These are phyloP conservation scores for Harpalus rubripes DNA, from an alignment of 2,888 invertebrate genomes.

Conservation along the genomic window DNA sequence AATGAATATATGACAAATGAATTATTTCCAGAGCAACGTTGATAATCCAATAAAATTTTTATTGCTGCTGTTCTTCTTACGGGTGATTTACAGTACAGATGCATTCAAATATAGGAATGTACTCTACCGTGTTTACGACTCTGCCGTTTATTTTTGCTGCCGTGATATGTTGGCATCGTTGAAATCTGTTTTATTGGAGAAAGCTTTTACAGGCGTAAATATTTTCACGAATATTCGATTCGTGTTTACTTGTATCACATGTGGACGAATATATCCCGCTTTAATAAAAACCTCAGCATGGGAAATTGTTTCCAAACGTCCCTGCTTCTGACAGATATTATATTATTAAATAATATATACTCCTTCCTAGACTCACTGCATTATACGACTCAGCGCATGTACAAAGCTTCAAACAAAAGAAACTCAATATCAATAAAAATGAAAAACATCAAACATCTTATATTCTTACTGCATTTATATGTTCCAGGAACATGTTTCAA, in stretches of 20 bases:
- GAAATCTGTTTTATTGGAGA: constrained; percentile 43
- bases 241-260: constrained; percentile 22
- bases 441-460: constrained; percentile 15
- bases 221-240: constrained; percentile 46
- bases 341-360: constrained; percentile 31
- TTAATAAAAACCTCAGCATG: constrained; percentile 27
- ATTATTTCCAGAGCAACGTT: constrained; percentile 41
- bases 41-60: constrained; percentile 60
- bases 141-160: constrained; percentile 19
- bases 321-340: constrained; percentile 43
- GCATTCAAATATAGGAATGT: constrained; percentile 37
- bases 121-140: constrained; percentile 23
- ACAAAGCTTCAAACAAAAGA: constrained; percentile 4
- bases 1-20: constrained; percentile 54
- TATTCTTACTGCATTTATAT: constrained; percentile 4
- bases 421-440: constrained; percentile 29
- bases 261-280: constrained; percentile 16
- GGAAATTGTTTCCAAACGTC: constrained; percentile 21
- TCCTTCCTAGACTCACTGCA: constrained; percentile 16
- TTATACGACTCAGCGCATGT: constrained; percentile 20
- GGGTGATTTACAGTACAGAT: constrained; percentile 37
- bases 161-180: constrained; percentile 24
- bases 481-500: constrained; percentile 9
- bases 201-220: constrained; percentile 41
- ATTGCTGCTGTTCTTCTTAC: constrained; percentile 42